phyloP scores from a whole-genome alignment of 2,113 vertebrate genomes.

The Numenius arquata region DNA sequence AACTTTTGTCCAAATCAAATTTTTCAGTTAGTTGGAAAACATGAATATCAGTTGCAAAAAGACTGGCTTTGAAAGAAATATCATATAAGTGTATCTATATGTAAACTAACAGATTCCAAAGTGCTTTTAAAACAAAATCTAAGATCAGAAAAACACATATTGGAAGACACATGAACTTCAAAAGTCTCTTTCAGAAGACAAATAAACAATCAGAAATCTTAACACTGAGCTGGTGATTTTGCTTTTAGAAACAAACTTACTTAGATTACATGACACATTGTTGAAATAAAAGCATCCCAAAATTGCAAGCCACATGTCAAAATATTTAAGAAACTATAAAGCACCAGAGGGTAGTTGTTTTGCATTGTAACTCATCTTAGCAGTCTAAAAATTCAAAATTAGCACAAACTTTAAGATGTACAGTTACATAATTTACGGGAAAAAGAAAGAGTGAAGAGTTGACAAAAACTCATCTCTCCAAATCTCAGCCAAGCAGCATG shows the following conservation, averaged over 20 bases:
- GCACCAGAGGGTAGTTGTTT: neutral
- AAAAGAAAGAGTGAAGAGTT: neutral
- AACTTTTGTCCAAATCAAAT: neutral
- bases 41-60: neutral
- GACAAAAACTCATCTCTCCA: conserved; percentile 29
- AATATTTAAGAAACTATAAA: neutral
- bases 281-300: neutral
- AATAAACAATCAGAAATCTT: neutral
- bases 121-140: neutral
- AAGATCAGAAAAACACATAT: neutral
- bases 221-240: neutral
- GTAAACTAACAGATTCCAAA: neutral
- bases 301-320: neutral
- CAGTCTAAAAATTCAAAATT: neutral
- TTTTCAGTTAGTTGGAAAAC: neutral
- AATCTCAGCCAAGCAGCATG: conserved; percentile 21
- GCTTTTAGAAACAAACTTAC: neutral
- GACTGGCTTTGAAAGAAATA: neutral
- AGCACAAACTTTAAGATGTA: neutral
- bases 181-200: neutral
- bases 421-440: neutral
- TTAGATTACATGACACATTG: neutral
- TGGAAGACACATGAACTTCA: neutral
- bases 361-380: neutral
- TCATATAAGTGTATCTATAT: neutral